Evolutionary conservation across 2,797 vertebrate genomes (phyloP).

Genomic region (Chrysocyon brachyurus): DNA sequence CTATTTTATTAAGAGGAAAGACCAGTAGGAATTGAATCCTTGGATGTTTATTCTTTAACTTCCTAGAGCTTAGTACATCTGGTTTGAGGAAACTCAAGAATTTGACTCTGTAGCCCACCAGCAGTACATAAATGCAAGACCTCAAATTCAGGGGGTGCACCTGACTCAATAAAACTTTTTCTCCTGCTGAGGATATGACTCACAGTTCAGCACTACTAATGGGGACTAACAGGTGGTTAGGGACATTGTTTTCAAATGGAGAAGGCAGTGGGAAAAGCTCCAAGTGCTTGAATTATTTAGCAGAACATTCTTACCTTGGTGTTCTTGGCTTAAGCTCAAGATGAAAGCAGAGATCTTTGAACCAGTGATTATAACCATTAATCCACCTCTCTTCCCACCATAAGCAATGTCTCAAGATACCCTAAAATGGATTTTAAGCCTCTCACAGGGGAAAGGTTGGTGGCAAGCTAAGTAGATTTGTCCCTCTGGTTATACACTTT

Average conservation of each 20-base stretch:
- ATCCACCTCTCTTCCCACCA: background rate
- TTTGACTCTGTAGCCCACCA: background rate
- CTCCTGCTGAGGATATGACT: background rate
- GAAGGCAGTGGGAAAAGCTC: background rate
- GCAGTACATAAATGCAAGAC: background rate
- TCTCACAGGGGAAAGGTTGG: background rate
- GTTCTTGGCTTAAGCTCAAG: slow-evolving; percentile 41
- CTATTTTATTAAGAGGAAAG: background rate
- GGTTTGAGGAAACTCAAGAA: background rate
- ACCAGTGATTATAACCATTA: background rate
- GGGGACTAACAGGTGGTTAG: background rate
- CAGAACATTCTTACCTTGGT: slow-evolving; percentile 16
- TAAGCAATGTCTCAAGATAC: background rate
- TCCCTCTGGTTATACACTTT: background rate
- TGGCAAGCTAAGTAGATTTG: background rate
- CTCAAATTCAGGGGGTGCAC: background rate
- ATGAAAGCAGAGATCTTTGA: slow-evolving; percentile 39
- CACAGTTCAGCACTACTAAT: slow-evolving; percentile 34
- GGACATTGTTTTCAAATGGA: slow-evolving; percentile 33
- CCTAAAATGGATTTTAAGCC: background rate
- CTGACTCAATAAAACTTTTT: background rate
- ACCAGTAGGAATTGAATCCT: background rate
- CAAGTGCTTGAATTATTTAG: slow-evolving; percentile 41
- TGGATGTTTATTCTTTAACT: background rate
- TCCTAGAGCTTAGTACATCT: background rate